Conservation (phyloP, 2,888 invertebrate genomes). For the Zygogramma bicolorata region DNA sequence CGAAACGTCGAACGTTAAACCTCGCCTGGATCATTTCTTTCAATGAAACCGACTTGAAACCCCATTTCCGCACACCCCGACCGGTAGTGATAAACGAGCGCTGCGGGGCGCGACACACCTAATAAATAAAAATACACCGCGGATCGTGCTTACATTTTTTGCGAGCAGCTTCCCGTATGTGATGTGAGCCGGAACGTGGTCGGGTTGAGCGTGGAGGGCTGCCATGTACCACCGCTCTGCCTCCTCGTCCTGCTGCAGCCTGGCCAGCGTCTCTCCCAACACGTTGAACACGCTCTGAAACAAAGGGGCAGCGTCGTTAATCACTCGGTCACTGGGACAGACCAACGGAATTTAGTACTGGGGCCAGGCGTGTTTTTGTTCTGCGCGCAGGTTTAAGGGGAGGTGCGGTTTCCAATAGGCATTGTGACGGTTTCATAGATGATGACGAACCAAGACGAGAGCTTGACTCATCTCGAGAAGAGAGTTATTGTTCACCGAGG, state of each 20-base stretch:
- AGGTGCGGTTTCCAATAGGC: too few relatives aligned
- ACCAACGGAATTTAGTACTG: slow-evolving; percentile 47
- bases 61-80: neutral
- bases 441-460: too few relatives aligned
- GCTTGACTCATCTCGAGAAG: too few relatives aligned
- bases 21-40: neutral
- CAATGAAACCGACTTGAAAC: too few relatives aligned
- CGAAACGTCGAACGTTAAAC: neutral
- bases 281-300: slow-evolving; percentile 88
- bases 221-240: slow-evolving; percentile 91
- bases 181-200: slow-evolving; percentile 90
- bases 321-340: slow-evolving; percentile 25
- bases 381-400: too few relatives aligned
- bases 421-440: too few relatives aligned
- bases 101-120: slow-evolving; percentile 6
- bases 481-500: too few relatives aligned
- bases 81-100: neutral
- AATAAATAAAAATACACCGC: slow-evolving; percentile 9
- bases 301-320: slow-evolving; percentile 42
- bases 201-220: slow-evolving; percentile 84
- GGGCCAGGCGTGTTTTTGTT: slow-evolving; percentile 42
- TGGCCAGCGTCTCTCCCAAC: slow-evolving; percentile 88
- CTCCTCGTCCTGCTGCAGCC: slow-evolving; percentile 84
- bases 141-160: slow-evolving; percentile 80
- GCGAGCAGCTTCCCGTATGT: slow-evolving; percentile 91